phyloP scores from a whole-genome alignment of 1,140 invertebrate species.

The Anadara kagoshimensis region DNA sequence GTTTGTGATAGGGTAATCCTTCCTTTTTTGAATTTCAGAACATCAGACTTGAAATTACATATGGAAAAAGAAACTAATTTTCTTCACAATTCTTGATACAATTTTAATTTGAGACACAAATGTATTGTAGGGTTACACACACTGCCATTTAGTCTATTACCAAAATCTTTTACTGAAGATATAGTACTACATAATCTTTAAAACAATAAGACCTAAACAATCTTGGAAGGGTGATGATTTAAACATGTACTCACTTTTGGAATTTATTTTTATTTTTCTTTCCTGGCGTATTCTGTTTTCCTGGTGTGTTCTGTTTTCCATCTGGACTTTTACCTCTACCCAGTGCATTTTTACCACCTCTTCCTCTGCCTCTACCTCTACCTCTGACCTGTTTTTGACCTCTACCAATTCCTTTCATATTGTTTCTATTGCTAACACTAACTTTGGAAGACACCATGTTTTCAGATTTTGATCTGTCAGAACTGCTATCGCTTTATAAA shows the following conservation, averaged over 20 bases:
- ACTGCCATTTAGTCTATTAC: too few relatives aligned
- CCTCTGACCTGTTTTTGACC: constrained; percentile 25
- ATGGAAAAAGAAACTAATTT: neutral
- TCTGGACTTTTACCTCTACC: constrained; percentile 9
- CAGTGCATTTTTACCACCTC: constrained; percentile 39
- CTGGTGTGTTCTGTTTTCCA: constrained; percentile 12
- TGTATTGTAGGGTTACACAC: too few relatives aligned
- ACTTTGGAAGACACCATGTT: neutral
- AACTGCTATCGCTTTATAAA: constrained; percentile 6
- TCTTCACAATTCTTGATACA: neutral
- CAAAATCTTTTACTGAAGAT: too few relatives aligned
- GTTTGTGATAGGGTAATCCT: neutral
- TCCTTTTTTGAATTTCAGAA: neutral
- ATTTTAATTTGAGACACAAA: neutral
- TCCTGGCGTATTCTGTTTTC: neutral
- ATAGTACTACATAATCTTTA: constrained; percentile 20
- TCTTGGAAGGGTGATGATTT: constrained; percentile 20
- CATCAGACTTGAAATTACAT: neutral
- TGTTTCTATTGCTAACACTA: neutral
- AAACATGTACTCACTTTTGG: constrained; percentile 35
- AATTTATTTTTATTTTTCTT: constrained; percentile 34
- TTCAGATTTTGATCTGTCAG: constrained; percentile 3
- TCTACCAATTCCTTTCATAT: constrained; percentile 11
- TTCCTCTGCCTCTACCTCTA: constrained; percentile 34
- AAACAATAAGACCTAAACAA: constrained; percentile 32